Evolutionary conservation across 2,888 invertebrate genomes (phyloP).

Genomic region (Latrodectus elegans): DNA sequence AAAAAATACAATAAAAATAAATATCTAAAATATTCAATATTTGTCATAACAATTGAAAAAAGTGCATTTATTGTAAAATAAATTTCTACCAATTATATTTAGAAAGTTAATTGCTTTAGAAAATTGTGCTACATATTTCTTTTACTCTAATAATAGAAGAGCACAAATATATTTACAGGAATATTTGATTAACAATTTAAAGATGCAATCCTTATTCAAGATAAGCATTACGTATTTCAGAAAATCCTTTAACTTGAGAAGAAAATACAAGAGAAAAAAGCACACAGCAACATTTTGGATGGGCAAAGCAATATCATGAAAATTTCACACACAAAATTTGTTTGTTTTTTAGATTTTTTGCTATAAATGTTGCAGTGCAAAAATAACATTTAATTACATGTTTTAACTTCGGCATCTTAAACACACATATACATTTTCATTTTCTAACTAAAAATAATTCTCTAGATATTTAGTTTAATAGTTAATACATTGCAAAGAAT

Average conservation of each 20-base stretch:
- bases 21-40: not conserved
- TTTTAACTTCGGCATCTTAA: conserved; percentile 32
- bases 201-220: conserved; percentile 39
- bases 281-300: conserved; percentile 64
- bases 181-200: conserved; percentile 46
- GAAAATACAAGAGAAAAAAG: conserved; percentile 61
- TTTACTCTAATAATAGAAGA: conserved; percentile 46
- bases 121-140: conserved; percentile 59
- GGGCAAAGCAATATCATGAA: conserved; percentile 37
- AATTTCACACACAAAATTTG: conserved; percentile 40
- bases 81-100: conserved; percentile 4
- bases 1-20: not conserved
- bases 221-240: conserved; percentile 50
- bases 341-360: not conserved
- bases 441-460: conserved; percentile 66
- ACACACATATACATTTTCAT: conserved; percentile 52
- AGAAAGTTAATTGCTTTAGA: conserved; percentile 12
- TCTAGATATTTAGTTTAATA: conserved; percentile 56
- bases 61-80: not conserved
- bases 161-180: conserved; percentile 54
- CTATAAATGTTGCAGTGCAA: conserved; percentile 66
- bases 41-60: not conserved
- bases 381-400: conserved; percentile 62
- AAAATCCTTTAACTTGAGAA: conserved; percentile 51
- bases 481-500: conserved; percentile 63